Conservation (phyloP, 1,140 invertebrate species). For the Camponotus floridanus region DNA sequence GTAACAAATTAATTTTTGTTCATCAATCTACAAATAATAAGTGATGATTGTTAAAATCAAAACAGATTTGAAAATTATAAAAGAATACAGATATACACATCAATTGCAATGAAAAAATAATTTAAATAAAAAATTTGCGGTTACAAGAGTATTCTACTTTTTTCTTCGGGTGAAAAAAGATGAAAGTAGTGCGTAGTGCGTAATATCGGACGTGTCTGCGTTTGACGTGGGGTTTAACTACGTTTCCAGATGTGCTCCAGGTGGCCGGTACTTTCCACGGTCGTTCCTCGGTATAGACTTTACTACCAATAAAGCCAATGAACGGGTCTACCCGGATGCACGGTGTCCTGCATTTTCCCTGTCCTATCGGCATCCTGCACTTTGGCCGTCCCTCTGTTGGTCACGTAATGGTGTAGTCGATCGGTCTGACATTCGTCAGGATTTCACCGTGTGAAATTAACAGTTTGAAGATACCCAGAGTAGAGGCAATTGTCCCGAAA, state of each 20-base stretch:
- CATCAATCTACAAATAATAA: neutral
- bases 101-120: neutral
- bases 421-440: conserved; percentile 70
- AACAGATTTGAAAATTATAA: neutral
- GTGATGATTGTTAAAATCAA: neutral
- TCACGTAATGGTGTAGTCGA: conserved; percentile 39
- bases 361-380: conserved; percentile 27
- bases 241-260: conserved; percentile 77
- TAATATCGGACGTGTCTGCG: neutral
- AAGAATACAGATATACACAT: neutral
- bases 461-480: conserved; percentile 64
- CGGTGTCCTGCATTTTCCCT: conserved; percentile 74
- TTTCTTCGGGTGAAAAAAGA: conserved; percentile 1
- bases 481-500: conserved; percentile 55
- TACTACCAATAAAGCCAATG: conserved; percentile 81
- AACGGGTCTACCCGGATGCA: conserved; percentile 75
- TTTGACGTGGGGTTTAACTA: conserved; percentile 72
- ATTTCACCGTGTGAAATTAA: conserved; percentile 72
- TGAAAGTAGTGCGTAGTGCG: neutral
- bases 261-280: conserved; percentile 70
- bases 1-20: neutral
- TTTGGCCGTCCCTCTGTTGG: conserved; percentile 42
- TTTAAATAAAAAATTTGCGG: neutral
- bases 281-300: conserved; percentile 78
- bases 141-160: neutral